phyloP scores from a whole-genome alignment of 2,113 vertebrate genomes.

The Synodontis membranacea region DNA sequence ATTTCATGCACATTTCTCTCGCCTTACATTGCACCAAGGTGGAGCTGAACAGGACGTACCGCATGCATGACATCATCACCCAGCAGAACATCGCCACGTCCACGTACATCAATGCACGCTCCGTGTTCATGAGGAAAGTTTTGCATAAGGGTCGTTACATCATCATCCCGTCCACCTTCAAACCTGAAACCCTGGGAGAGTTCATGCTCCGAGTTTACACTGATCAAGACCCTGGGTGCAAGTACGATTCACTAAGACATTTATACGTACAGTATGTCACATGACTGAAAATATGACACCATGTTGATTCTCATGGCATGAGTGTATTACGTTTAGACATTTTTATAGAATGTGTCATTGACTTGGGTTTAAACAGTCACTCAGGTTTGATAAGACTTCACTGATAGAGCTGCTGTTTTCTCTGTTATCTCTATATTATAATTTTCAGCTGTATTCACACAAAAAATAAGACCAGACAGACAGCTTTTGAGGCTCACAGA shows the following conservation, averaged over 20 bases:
- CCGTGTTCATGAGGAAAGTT: constrained; percentile 78
- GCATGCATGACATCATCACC: constrained; percentile 84
- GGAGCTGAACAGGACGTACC: constrained; percentile 86
- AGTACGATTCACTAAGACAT: not conserved
- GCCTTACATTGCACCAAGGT: constrained; percentile 72
- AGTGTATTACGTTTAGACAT: not conserved
- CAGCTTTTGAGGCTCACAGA: not conserved
- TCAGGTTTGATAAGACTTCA: not conserved
- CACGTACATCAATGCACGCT: constrained; percentile 82
- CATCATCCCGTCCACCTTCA: constrained; percentile 86
- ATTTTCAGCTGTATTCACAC: not conserved
- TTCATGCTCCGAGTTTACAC: constrained; percentile 88
- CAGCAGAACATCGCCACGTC: constrained; percentile 77
- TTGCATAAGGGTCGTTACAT: constrained; percentile 83
- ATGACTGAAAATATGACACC: no score
- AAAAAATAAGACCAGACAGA: not conserved
- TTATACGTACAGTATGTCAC: not conserved
- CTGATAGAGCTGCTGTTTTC: not conserved
- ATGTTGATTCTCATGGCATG: not conserved
- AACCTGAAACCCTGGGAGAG: constrained; percentile 66
- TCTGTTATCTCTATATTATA: not conserved
- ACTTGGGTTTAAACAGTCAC: not conserved
- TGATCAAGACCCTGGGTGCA: constrained; percentile 14
- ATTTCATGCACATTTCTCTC: not conserved
- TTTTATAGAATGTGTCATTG: not conserved